phyloP scores from a whole-genome alignment of 1,140 invertebrate genomes.

The Homalodisca vitripennis region DNA sequence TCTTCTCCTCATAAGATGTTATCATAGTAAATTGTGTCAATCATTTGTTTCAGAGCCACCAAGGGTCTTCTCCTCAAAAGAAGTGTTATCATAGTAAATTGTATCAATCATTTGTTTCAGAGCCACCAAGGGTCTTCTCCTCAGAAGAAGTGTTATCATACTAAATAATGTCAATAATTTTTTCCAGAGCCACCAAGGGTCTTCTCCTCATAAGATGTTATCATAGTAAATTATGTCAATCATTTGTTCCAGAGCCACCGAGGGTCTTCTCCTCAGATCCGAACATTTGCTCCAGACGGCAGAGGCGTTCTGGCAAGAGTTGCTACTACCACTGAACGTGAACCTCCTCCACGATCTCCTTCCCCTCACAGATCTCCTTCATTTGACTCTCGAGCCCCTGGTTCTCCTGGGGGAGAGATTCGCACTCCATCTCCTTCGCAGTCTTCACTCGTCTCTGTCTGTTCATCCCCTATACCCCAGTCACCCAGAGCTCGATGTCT shows the following conservation, averaged over 20 bases:
- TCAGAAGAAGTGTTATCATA: too few species aligned
- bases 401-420: slow-evolving; percentile 39
- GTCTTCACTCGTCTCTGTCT: slow-evolving; percentile 57
- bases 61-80: too few species aligned
- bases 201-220: too few species aligned
- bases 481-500: slow-evolving; percentile 53
- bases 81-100: too few species aligned
- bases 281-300: slow-evolving; percentile 72
- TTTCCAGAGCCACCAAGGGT: too few species aligned
- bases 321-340: not conserved
- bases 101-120: too few species aligned
- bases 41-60: too few species aligned
- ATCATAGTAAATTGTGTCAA: too few species aligned
- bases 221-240: too few species aligned
- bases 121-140: too few species aligned
- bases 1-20: too few species aligned
- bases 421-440: slow-evolving; percentile 52
- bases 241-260: slow-evolving; percentile 47
- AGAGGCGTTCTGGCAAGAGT: slow-evolving; percentile 42
- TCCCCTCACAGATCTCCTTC: slow-evolving; percentile 59
- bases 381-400: slow-evolving; percentile 50
- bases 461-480: slow-evolving; percentile 45
- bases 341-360: slow-evolving; percentile 58
- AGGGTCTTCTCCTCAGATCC: slow-evolving; percentile 74
- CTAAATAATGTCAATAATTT: too few species aligned